A percentile compares a stretch with the other conserved stretches of the same genome.
phyloP scores from a whole-genome alignment of 2,888 invertebrate species.

The Oscheius sp. region DNA sequence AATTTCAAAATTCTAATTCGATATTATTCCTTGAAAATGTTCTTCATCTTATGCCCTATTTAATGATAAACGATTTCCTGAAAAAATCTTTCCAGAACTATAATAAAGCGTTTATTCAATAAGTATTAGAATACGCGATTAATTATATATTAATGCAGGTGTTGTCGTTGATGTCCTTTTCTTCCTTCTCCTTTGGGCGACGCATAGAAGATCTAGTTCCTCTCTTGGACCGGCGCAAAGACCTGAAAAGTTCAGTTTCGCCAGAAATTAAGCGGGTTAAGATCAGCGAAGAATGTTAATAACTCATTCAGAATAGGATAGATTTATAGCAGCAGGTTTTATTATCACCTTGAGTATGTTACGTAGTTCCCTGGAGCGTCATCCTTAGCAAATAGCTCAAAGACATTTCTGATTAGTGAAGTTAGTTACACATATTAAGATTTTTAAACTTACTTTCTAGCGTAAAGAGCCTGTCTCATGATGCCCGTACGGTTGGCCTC shows the following conservation, averaged over 20 bases:
- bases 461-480: constrained; percentile 53
- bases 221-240: constrained; percentile 47
- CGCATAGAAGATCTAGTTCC: constrained; percentile 46
- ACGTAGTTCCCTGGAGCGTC: constrained; percentile 19
- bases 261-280: not conserved
- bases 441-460: constrained; percentile 43
- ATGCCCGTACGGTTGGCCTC: constrained; percentile 70
- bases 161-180: constrained; percentile 23
- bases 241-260: constrained; percentile 36
- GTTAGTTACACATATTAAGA: not conserved
- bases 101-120: constrained; percentile 15
- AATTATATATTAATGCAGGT: constrained; percentile 23
- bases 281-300: not conserved
- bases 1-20: too few relatives aligned
- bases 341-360: constrained; percentile 16
- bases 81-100: not conserved
- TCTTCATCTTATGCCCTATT: too few relatives aligned
- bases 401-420: constrained; percentile 14
- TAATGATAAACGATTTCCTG: too few relatives aligned
- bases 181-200: constrained; percentile 21
- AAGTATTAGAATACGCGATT: too few relatives aligned
- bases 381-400: constrained; percentile 13
- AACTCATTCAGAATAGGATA: constrained; percentile 5
- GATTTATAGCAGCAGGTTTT: not conserved
- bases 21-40: too few relatives aligned